These are phyloP conservation scores for Biston betularia DNA, from an alignment of 2,888 invertebrate genomes.

Conservation along the genomic window DNA sequence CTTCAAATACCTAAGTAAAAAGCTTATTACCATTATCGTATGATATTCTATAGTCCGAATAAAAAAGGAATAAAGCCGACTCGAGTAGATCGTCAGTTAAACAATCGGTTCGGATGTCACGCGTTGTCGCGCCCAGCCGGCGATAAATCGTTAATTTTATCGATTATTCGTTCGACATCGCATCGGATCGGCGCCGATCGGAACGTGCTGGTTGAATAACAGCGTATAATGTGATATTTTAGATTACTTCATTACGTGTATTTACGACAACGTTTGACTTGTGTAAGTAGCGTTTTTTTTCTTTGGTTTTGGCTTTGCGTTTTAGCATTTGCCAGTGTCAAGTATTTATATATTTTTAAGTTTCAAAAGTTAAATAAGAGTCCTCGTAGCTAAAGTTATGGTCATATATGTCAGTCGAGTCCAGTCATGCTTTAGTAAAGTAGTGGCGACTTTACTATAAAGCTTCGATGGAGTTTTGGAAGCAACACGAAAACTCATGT, in stretches of 20 bases:
- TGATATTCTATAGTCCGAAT: background rate
- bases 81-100: constrained; percentile 14
- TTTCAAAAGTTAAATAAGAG: too few species aligned
- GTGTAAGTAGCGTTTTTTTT: too few species aligned
- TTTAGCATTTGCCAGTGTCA: too few species aligned
- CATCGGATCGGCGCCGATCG: constrained; percentile 11
- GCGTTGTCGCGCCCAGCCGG: constrained; percentile 17
- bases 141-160: constrained; percentile 27
- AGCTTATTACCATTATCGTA: background rate
- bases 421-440: too few species aligned
- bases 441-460: too few species aligned
- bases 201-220: constrained; percentile 3
- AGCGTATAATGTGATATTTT: constrained; percentile 4
- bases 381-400: too few species aligned
- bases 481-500: too few species aligned
- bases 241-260: background rate
- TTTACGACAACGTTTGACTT: background rate
- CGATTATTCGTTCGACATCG: constrained; percentile 26
- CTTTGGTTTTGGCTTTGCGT: too few species aligned
- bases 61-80: constrained; percentile 13
- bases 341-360: too few species aligned
- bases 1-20: too few species aligned
- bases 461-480: too few species aligned
- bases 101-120: constrained; percentile 24
- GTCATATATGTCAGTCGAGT: too few species aligned